Percentiles rank a stretch among this genome's conserved stretches.
Conservation (phyloP, 2,797 vertebrate species). For the Tokudaia muenninki region DNA sequence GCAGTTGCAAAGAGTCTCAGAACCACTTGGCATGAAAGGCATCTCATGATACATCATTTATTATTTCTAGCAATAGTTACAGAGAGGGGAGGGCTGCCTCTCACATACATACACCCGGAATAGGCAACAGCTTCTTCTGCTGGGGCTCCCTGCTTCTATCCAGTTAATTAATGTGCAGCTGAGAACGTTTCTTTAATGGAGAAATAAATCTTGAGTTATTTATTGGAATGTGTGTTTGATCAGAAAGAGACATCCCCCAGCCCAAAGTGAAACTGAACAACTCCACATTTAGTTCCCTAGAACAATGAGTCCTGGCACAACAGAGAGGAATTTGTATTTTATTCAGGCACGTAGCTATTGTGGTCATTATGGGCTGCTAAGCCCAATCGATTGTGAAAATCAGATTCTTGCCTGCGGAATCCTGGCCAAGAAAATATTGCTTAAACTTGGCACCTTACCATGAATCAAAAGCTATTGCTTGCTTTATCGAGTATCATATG, state of each 20-base stretch:
- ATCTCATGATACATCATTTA: conserved; percentile 67
- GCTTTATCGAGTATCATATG: conserved; percentile 17
- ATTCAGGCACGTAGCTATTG: not conserved
- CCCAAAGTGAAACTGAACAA: not conserved
- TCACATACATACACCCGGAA: conserved; percentile 47
- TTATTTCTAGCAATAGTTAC: conserved; percentile 67
- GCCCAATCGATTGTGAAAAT: conserved; percentile 59
- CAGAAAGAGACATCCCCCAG: conserved; percentile 2
- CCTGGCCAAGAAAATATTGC: conserved; percentile 13
- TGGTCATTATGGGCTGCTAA: not conserved
- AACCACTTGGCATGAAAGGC: conserved; percentile 54
- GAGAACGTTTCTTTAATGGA: conserved; percentile 65
- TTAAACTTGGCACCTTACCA: conserved; percentile 41
- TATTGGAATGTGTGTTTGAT: conserved; percentile 76
- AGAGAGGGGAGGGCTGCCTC: not conserved
- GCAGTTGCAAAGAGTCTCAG: conserved; percentile 43
- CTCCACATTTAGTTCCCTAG: not conserved
- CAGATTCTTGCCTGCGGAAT: conserved; percentile 66
- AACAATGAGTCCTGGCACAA: not conserved
- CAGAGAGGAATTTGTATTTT: conserved; percentile 23
- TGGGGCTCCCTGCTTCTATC: conserved; percentile 39
- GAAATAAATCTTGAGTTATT: conserved; percentile 77
- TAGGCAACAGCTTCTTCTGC: conserved; percentile 58
- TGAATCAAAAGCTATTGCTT: conserved; percentile 54
- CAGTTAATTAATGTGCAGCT: conserved; percentile 59